These are phyloP conservation scores for Hormiphora californensis DNA, from an alignment of 37 sponge, comb jelly and placozoan species.

Conservation along the genomic window DNA sequence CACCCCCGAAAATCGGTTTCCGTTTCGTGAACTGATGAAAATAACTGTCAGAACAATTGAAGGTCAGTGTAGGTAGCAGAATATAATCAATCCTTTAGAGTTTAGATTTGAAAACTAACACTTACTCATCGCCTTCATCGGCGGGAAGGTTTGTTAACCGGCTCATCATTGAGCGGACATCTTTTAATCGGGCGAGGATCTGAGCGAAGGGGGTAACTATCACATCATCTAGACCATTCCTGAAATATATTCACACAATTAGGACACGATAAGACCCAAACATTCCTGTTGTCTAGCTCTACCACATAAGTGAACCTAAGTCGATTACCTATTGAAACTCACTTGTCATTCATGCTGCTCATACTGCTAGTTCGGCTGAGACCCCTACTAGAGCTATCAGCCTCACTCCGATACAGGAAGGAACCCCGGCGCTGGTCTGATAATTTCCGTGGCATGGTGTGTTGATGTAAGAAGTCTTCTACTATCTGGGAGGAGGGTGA, in stretches of 20 bases:
- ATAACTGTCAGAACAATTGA: not conserved
- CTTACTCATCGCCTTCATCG: slow-evolving; percentile 33
- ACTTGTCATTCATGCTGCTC: slow-evolving; percentile 35
- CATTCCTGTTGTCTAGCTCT: too few relatives aligned
- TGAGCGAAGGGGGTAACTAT: slow-evolving; percentile 52
- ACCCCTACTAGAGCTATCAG: slow-evolving; percentile 6
- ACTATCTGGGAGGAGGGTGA: slow-evolving; percentile 10
- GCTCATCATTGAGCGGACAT: slow-evolving; percentile 35
- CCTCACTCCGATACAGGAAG: slow-evolving; percentile 61
- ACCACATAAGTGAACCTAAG: too few relatives aligned
- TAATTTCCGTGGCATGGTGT: slow-evolving; percentile 43
- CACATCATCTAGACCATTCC: slow-evolving; percentile 25
- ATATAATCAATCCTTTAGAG: not conserved
- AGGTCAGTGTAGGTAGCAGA: not conserved
- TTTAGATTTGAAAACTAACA: not conserved
- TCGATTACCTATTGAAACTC: not conserved
- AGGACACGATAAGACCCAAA: too few relatives aligned
- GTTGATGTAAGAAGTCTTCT: slow-evolving; percentile 38
- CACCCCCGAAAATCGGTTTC: not conserved
- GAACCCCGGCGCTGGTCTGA: slow-evolving; percentile 61
- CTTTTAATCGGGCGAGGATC: slow-evolving; percentile 15
- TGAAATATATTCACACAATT: too few relatives aligned
- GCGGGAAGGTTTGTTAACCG: not conserved
- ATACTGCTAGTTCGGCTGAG: slow-evolving; percentile 57
- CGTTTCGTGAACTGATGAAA: not conserved